A percentile compares a stretch with the other conserved stretches of the same genome.
Evolutionary conservation across 2,888 invertebrate genomes (phyloP).

Genomic region (Hetaerina titia): DNA sequence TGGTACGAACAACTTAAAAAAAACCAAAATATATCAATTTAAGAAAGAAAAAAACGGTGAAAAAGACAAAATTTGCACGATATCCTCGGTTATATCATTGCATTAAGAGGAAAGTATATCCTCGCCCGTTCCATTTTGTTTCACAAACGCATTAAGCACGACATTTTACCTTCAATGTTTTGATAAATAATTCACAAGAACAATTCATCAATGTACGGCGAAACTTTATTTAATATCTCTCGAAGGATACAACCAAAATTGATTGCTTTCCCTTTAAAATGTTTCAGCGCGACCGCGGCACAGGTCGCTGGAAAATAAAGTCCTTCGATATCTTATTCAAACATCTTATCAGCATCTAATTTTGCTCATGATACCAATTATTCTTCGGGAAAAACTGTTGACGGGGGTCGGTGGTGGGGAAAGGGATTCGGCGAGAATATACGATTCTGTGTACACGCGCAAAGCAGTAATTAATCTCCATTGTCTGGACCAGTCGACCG

Average conservation of each 20-base stretch:
- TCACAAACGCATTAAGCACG: too few species aligned
- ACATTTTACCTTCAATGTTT: too few species aligned
- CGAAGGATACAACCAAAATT: not conserved
- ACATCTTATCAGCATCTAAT: constrained; percentile 39
- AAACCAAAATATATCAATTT: too few species aligned
- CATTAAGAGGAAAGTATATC: too few species aligned
- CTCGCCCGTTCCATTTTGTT: too few species aligned
- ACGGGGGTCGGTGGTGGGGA: not conserved
- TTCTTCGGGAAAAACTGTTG: constrained; percentile 23
- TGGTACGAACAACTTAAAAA: too few species aligned
- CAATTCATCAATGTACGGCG: not conserved
- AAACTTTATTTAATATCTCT: not conserved
- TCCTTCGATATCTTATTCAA: not conserved
- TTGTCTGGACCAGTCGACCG: constrained; percentile 27
- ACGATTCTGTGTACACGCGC: constrained; percentile 13
- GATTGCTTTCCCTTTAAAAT: not conserved
- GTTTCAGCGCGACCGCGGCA: not conserved
- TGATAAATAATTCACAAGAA: not conserved
- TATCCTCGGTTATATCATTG: too few species aligned
- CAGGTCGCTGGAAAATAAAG: not conserved
- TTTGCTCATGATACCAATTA: not conserved
- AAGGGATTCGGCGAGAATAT: not conserved
- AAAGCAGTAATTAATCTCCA: constrained; percentile 37
- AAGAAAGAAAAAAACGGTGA: too few species aligned
- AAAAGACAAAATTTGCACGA: too few species aligned